Conservation (phyloP, 2,888 invertebrate species). For the Acanthoscelides obtectus region DNA sequence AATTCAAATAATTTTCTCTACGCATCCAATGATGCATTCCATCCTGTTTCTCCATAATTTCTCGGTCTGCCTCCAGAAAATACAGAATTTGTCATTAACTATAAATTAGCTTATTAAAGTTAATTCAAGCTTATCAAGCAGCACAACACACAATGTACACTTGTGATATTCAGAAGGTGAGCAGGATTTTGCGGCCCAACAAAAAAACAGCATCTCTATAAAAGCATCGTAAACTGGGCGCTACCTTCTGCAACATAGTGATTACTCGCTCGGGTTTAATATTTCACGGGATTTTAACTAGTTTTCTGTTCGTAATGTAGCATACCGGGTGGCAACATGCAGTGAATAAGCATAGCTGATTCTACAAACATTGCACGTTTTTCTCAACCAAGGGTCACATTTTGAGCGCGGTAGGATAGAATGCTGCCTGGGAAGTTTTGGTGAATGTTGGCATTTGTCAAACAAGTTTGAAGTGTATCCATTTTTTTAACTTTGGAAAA, state of each 20-base stretch:
- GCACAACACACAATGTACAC: not conserved
- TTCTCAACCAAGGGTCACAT: too few relatives aligned
- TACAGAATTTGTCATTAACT: not conserved
- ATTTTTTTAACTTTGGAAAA: too few relatives aligned
- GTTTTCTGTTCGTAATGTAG: conserved; percentile 10
- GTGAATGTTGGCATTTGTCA: too few relatives aligned
- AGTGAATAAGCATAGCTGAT: too few relatives aligned
- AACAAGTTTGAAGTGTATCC: too few relatives aligned
- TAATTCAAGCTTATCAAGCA: not conserved
- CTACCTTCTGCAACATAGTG: conserved; percentile 30
- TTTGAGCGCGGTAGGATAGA: too few relatives aligned
- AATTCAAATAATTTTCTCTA: too few relatives aligned
- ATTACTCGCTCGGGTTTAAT: conserved; percentile 23
- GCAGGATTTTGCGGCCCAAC: not conserved
- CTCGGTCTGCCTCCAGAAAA: not conserved
- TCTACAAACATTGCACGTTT: too few relatives aligned
- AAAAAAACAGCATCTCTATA: conserved; percentile 27
- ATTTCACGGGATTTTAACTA: conserved; percentile 27
- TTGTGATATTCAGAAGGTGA: not conserved
- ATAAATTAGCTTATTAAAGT: not conserved
- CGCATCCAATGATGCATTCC: too few relatives aligned
- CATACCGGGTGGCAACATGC: too few relatives aligned
- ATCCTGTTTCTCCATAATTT: not conserved
- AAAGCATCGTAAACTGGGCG: conserved; percentile 32
- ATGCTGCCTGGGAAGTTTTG: too few relatives aligned